Base-by-base conservation (phyloP, 1,140 invertebrate genomes). In the Radopholus similis region DNA sequence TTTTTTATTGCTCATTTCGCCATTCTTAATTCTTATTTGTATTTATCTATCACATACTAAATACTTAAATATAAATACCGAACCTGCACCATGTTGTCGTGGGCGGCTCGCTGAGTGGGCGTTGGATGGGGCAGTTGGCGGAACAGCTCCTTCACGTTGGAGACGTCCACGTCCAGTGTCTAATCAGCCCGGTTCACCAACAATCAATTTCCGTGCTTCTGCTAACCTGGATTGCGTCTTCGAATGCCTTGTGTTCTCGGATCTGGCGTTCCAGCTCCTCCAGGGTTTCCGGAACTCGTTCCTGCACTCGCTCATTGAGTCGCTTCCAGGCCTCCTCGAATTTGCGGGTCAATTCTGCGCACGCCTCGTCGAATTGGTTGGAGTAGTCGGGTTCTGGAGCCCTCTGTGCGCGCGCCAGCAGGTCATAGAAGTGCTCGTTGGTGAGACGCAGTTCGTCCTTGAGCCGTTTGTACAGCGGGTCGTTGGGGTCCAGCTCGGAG, bases 381-480 rank as follows among this genome's bases (percentile, higher is more conserved):
- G 90, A 89, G 83, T 91, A 91, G 82, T 92, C 92, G 56, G 90
- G 90, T 78, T 93, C 91, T 86, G 75, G 68, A 9, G 18, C 53
- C 73, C 74, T 80, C 85, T 64, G 81, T 73, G 21, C 91, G 90
- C 56, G 86, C 66, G 90, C 88, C 82, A 95, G 91, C 77, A 97
- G 91, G 77, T 95, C 91, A 78, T 93, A 90, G 84, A 97, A 97
- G 63, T 96, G 87, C 69, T 92, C 87, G 83, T 96, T 97, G 60
- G 96, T 94, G 83, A 95, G 90, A 47, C 92, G 90, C 85, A 97
- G 93, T 86, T 97, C 93, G 9, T 93, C 87, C 67, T 89, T 86
- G 54, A 97, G 85, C 53, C 92, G 85, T 67, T 90, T 84, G 59
- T 95, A 84, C 77, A 95, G 91, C 0, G 92, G 92, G 86, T 97